Evolutionary conservation across 2,113 vertebrate genomes (phyloP).

Genomic region (Cyprinodon brontotheroides): DNA sequence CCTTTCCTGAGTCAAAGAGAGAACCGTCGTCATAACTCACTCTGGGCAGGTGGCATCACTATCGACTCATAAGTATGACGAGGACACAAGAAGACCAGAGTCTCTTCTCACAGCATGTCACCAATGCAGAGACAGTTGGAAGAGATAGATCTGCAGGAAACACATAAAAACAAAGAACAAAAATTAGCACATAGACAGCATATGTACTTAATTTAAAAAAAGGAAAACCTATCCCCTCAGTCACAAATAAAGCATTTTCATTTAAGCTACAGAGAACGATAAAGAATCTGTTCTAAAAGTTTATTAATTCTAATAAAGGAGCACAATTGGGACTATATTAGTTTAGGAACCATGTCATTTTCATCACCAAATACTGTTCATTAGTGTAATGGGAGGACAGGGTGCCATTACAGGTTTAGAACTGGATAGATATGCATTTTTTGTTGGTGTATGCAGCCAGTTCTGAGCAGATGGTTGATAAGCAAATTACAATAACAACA

Average conservation of each 20-base stretch:
- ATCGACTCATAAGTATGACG: slow-evolving; percentile 67
- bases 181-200: slow-evolving; percentile 38
- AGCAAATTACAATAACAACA: slow-evolving; percentile 63
- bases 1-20: slow-evolving; percentile 55
- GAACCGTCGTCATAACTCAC: slow-evolving; percentile 71
- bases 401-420: slow-evolving; percentile 55
- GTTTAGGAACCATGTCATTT: slow-evolving; percentile 20
- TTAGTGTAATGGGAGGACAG: slow-evolving; percentile 45
- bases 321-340: slow-evolving; percentile 14
- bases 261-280: slow-evolving; percentile 33
- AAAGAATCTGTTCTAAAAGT: slow-evolving; percentile 20
- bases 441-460: slow-evolving; percentile 47
- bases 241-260: slow-evolving; percentile 22
- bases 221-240: slow-evolving; percentile 7
- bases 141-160: slow-evolving; percentile 54
- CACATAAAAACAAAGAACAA: slow-evolving; percentile 45
- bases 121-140: slow-evolving; percentile 66
- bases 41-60: slow-evolving; percentile 42
- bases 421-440: slow-evolving; percentile 55
- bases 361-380: slow-evolving; percentile 31
- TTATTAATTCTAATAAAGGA: slow-evolving; percentile 19
- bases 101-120: slow-evolving; percentile 65
- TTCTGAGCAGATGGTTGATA: slow-evolving; percentile 65
- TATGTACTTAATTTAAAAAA: slow-evolving; percentile 26
- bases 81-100: slow-evolving; percentile 53